A percentile compares a stretch with the other conserved stretches of the same genome.
Evolutionary conservation across 2,113 vertebrate genomes (phyloP).

Genomic region (Pseudopodoces humilis): DNA sequence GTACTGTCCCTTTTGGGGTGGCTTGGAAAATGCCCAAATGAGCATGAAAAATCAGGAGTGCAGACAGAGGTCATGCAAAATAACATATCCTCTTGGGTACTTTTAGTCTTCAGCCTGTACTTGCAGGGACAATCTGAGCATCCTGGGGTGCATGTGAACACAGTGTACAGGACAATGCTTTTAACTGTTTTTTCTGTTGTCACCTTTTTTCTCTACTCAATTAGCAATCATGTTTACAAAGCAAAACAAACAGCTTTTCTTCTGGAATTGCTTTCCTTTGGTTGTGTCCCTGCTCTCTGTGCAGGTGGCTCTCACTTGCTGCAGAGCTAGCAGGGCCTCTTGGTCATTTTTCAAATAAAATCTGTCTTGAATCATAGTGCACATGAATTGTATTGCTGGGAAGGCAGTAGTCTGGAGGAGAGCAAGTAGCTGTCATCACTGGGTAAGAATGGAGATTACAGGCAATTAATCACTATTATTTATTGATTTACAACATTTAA

Average conservation of each 20-base stretch:
- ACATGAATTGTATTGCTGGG: background rate
- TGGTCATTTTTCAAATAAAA: background rate
- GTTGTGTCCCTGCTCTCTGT: fast-evolving
- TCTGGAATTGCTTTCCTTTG: background rate
- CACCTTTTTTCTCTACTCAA: background rate
- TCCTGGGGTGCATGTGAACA: background rate
- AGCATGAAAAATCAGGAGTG: background rate
- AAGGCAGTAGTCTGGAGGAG: background rate
- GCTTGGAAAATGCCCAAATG: background rate
- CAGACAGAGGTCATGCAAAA: background rate
- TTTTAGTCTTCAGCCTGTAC: background rate
- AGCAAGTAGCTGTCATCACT: background rate
- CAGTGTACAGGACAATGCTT: background rate
- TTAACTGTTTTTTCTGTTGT: background rate
- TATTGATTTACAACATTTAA: background rate
- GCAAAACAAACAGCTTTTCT: background rate
- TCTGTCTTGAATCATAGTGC: background rate
- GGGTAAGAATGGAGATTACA: background rate
- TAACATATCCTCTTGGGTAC: background rate
- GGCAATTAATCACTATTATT: background rate
- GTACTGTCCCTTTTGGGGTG: background rate
- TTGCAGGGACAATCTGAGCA: background rate
- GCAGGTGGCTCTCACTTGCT: background rate
- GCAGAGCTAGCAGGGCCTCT: background rate
- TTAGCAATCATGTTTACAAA: background rate